phyloP scores from a whole-genome alignment of 2,797 vertebrate species.

The Peromyscus attwateri region DNA sequence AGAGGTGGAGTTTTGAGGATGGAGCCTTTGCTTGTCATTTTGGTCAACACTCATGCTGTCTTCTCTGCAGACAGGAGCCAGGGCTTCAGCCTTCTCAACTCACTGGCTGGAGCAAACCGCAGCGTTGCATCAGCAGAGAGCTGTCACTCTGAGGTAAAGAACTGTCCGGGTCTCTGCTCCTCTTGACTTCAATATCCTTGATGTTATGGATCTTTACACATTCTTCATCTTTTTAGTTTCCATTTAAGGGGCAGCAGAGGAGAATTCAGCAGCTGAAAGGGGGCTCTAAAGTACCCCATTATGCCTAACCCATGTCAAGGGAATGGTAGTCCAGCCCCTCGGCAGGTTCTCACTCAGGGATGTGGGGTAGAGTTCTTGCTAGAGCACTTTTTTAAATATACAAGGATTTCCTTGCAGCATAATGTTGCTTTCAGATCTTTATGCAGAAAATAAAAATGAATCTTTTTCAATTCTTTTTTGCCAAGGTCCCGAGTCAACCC shows the following conservation, averaged over 20 bases:
- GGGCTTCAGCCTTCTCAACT: conserved; percentile 95
- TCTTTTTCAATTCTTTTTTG: conserved; percentile 18
- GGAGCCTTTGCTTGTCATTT: neutral
- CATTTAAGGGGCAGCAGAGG: conserved; percentile 25
- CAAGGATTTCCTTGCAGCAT: conserved; percentile 39
- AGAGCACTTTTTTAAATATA: neutral
- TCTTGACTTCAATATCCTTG: neutral
- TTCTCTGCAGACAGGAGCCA: conserved; percentile 92
- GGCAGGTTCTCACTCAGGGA: neutral
- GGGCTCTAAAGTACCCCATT: neutral
- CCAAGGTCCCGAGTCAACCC: neutral
- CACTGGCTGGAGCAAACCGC: conserved; percentile 92
- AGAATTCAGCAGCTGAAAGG: neutral
- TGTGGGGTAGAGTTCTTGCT: neutral
- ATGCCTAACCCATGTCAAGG: neutral
- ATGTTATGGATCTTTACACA: neutral
- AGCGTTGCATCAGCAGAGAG: conserved; percentile 86
- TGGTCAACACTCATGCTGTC: neutral
- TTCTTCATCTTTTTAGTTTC: conserved; percentile 38
- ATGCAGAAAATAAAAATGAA: conserved; percentile 2
- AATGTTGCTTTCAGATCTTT: conserved; percentile 32
- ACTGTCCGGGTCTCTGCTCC: conserved; percentile 65
- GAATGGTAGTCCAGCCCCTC: neutral
- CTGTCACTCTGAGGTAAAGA: conserved; percentile 90
- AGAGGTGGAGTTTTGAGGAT: neutral